Base-by-base conservation (phyloP, 2,113 vertebrate species). In the Nothocercus nigrocapillus region DNA sequence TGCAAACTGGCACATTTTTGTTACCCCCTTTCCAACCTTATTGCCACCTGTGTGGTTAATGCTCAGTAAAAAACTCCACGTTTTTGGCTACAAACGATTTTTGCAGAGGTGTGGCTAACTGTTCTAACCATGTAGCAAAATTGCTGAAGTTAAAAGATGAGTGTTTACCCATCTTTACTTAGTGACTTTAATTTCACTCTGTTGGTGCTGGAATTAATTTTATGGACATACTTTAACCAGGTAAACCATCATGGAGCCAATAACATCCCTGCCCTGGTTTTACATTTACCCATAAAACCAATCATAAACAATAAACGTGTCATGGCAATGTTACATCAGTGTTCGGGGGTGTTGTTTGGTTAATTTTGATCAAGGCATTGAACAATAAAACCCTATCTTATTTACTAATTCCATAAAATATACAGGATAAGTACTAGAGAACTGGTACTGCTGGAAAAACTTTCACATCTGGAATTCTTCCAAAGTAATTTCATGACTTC, bases 321-420 rank as follows among this genome's bases (percentile, higher is more conserved):
- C 61, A 14, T 77, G 30, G 54, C 68, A 53, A 3, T 53, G 27
- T 62, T 90, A 11, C 8, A 14, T 13, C 45, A 61, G 4, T 44
- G 20, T 49, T 49, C 5, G 2, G 1, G 7, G 49, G 67, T 63
- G 53, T 18, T 3, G 3, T 4, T 8, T 9, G 11, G 5, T 38
- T 53, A 58, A n/a, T 80, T 11, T 18, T n/a, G 59, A 67, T 89
- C 10, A 82, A 49, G 63, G 11, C 5, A 5, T 58, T 79, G 14
- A 73, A 40, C 5, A 18, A n/a, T 63, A 36, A 73, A 87, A 70
- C 36, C 30, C 11, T 72, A 7, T 36, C 11, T 62, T 75, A 40
- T 4, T 56, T 79, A 63, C 64, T 81, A 59, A 34, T 81, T 66
- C 9, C 32, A 2, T 36, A 44, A 36, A 88, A 34, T 42, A 21